Base-by-base conservation (phyloP, 2,888 invertebrate species). In the Plutella xylostella region DNA sequence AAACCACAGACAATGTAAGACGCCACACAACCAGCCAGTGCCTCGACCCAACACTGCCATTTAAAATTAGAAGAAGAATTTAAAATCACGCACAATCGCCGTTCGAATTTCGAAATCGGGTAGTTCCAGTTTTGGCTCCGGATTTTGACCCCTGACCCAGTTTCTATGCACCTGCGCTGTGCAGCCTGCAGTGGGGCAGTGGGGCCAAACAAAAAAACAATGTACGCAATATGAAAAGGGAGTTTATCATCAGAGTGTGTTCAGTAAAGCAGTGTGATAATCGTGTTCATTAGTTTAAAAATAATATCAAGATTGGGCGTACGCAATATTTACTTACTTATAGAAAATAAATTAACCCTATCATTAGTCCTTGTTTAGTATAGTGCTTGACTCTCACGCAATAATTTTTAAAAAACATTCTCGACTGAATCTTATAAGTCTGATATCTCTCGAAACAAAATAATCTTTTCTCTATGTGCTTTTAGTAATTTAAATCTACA, bases 131-230 rank as follows among this genome's bases (percentile, higher is more conserved):
- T 21, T 30, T 18, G 45, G 48, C 50, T 49, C 38, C 63, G 74
- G 68, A 61, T 68, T 58, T 63, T 70, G 66, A 75, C 72, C 80
- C 60, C 60, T 80, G 80, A 80, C 83, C 82, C 50, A 78, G 51
- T 65, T 79, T 51, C 52, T 48, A 59, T 75, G 76, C 76, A 74
- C 58, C 72, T 72, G 71, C 70, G 74, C 74, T 58, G 70, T 74
- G 74, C 57, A 50, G 39, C 18, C 68, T 65, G 72, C 71, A 70
- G 57, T 60, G 51, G 58, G 54, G 65, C 60, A 61, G 61, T 19
- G 20, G 21, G 15, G 2, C 42, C 22, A 43, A 46, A 46, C 42
- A 42, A 31, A 20, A 40, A 40, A 22, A n/a, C n/a, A n/a, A n/a
- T n/a, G n/a, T n/a, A n/a, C n/a, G n/a, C n/a, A 22, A 33, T 21